Evolutionary conservation across 2,797 vertebrate species (phyloP).

Genomic region (Hippopotamyrus pictus): DNA sequence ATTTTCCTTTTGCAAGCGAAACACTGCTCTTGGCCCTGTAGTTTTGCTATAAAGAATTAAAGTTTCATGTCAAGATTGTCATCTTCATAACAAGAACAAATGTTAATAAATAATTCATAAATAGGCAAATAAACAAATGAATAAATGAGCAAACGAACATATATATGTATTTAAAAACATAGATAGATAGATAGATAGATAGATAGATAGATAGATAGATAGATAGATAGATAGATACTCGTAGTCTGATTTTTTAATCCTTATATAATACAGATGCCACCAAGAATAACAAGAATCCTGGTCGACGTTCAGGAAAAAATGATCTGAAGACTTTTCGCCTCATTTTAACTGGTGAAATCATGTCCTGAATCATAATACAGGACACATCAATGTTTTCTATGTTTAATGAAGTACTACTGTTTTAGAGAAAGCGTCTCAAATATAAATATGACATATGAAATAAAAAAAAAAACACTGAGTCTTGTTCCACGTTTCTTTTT

Average conservation of each 20-base stretch:
- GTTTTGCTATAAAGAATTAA: background rate
- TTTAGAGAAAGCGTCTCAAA: background rate
- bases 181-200: background rate
- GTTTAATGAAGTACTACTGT: background rate
- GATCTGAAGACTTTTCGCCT: background rate
- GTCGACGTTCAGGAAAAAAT: background rate
- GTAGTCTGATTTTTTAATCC: background rate
- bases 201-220: background rate
- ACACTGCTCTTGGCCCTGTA: background rate
- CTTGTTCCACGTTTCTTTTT: background rate
- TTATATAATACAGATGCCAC: background rate
- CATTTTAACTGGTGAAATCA: background rate
- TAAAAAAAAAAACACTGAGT: background rate
- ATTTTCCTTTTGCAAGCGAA: background rate
- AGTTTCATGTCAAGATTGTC: background rate
- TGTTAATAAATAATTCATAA: background rate
- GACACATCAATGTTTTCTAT: background rate
- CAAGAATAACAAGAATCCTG: background rate
- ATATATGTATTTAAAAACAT: background rate
- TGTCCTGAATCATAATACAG: background rate
- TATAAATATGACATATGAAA: background rate
- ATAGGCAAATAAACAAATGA: background rate
- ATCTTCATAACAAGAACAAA: background rate
- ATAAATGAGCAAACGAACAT: background rate
- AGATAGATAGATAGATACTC: background rate